Base-by-base conservation (phyloP, 2,888 invertebrate genomes). In the Eilema griseolum region DNA sequence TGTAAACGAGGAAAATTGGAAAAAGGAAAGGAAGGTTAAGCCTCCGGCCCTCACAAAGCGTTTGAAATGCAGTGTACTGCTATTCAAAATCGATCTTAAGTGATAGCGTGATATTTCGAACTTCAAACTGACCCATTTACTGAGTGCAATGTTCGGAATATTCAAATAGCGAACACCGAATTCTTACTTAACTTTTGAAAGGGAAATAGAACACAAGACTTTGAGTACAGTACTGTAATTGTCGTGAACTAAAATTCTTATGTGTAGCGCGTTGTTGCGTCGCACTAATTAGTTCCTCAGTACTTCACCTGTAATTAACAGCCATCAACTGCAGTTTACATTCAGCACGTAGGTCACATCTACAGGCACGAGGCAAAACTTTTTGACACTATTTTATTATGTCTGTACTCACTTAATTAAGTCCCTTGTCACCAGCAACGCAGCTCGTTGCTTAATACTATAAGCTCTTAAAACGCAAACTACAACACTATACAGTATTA, bases 391-490 rank as follows among this genome's bases (percentile, higher is more conserved):
- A 83, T 84, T 87, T 84, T 84, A 85, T 84, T 83, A 86, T 89
- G 86, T 91, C 90, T 89, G 86, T 86, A 81, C 84, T 84, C 80
- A 85, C 86, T 91, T 91, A 92, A 93, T 93, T 92, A 93, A 92
- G 90, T 90, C 87, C 85, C 92, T 92, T 91, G 92, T 91, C 90
- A 89, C 85, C 86, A 83, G 82, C 89, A 86, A 87, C 88, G 87
- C 89, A 89, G 90, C 88, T 83, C 84, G 81, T 78, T 75, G 87
- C 88, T 89, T 92, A 90, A 90, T 92, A 89, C 90, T 89, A 92
- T 90, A 91, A 92, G 91, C 91, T 89, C 85, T 90, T 91, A 89
- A 87, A 90, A 90, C 90, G 86, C 86, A 89, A 91, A 92, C 90
- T 92, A 90, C 88, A 88, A 86, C 89, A 87, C 87, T 88, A 86